Percentiles rank a stretch among this genome's conserved stretches.
phyloP scores from a whole-genome alignment of 2,113 vertebrate genomes.

The Myiozetetes cayanensis region DNA sequence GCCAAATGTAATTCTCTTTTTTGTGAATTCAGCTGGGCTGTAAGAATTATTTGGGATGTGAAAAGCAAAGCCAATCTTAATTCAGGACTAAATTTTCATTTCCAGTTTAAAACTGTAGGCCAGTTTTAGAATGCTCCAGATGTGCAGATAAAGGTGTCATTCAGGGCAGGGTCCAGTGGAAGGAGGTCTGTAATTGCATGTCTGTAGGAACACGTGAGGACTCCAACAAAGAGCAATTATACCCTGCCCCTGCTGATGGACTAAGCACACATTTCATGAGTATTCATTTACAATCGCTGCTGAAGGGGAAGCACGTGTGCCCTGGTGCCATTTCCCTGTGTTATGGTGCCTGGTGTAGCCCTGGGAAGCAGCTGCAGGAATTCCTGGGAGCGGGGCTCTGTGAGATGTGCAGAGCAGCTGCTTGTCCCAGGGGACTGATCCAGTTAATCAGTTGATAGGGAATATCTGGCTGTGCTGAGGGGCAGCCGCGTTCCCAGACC shows the following conservation, averaged over 20 bases:
- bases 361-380: constrained; percentile 53
- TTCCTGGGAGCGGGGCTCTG: not conserved
- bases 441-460: constrained; percentile 1
- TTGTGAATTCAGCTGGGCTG: not conserved
- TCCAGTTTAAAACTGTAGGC: not conserved
- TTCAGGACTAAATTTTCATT: not conserved
- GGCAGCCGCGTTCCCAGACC: constrained; percentile 1
- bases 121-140: not conserved
- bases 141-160: not conserved
- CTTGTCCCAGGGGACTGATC: not conserved
- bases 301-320: not conserved
- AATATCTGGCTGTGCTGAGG: constrained; percentile 4
- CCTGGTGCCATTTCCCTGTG: not conserved
- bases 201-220: not conserved
- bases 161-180: not conserved
- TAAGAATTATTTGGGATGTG: not conserved
- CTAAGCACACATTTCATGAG: constrained; percentile 13
- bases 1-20: not conserved
- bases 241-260: not conserved
- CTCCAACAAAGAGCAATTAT: constrained; percentile 19
- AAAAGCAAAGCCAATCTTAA: not conserved
- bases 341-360: not conserved
- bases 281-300: not conserved
- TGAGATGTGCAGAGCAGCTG: constrained; percentile 28
- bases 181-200: not conserved